Base-by-base conservation (phyloP, 2,113 vertebrate species). In the Ammodytes dubius region DNA sequence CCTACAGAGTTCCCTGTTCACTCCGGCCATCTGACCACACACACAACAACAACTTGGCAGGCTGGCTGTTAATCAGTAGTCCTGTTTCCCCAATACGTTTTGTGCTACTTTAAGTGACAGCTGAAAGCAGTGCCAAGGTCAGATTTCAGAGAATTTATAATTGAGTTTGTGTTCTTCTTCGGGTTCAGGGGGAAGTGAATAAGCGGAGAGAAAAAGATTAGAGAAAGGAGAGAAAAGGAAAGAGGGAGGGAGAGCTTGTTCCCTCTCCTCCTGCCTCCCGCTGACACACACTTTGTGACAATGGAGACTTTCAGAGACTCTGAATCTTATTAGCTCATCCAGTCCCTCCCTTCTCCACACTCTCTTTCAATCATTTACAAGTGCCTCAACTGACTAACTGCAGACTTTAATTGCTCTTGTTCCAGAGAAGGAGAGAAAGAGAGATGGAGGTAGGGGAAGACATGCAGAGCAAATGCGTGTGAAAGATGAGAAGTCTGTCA, bases 291-390 rank as follows among this genome's bases (percentile, higher is more conserved):
- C 58, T 65, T 57, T 19, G 67, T 65, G 74, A 88, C 89, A 85
- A 82, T 45, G 39, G 65, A 84, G 64, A 90, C 70, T 59, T 87
- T 67, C 89, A 75, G 60, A 65, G 27, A 85, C 47, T 56, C 73
- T 84, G 81, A 87, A 75, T 88, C 78, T 79, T 59, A 90, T 90
- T 91, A 85, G 64, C 46, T 81, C 14, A 60, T 77, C 70, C 83
- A 82, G 78, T 86, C 74, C 52, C 58, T 64, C 71, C 50, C 3
- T 83, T 85, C 64, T 67, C 78, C 61, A 80, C 70, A 37, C 61
- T 71, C 68, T 45, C 74, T 75, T 70, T 89, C 83, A 85, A 74
- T 89, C 88, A 79, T 74, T 84, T 81, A 74, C 76, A 84, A 87
- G 77, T 60, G 71, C 76, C 60, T 77, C 70, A 13, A 78, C 72